Evolutionary conservation across 30 jellyfish, hydroid and myxozoan genomes (phyloP), one percentile per base, ranked within the genome.

Genomic region (Pelagia noctiluca): DNA sequence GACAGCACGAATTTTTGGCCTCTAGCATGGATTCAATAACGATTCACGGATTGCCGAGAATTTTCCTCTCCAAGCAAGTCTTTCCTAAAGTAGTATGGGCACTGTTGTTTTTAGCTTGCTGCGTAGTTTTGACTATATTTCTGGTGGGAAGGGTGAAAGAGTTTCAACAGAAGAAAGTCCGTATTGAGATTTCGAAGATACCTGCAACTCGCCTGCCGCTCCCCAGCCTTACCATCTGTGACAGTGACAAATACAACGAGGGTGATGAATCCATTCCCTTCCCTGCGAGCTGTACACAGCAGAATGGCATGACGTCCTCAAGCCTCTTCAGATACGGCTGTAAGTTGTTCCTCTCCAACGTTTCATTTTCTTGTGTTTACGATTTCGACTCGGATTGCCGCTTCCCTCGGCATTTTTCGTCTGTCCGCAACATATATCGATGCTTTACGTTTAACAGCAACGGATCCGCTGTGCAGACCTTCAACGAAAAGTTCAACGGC

Each of bases 21-120:
- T n/a, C n/a, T n/a, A n/a, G 21, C 68, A 52, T 52, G 68, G 68
- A 63, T 63, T 63, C 76, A 2, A 21, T 63, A 7, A 63, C 76
- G 3, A 25, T 63, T 63, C 76, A 63, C 24, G 76, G 76, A 4
- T 49, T 63, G 2, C 76, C 76, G 28, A 30, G 50, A 22, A 63
- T 63, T 33, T 63, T 63, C 50, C 21, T 63, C 2, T 7, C 57
- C 19, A 30, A 63, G 24, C 76, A 28, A 3, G 2, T 25, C 25
- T 28, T 63, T 3, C 50, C 50, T 4, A 30, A 33, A 10, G 10
- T 63, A 2, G 2, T 63, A 2, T 63, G 76, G 76, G 19, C 50
- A 8, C 22, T 28, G 28, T 21, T 63, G 11, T 63, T 63, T 25
- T 21, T 63, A 7, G 7, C 23, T 63, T 25, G 30, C 21, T 52